Conservation (phyloP, 2,113 vertebrate species). For the Craseonycteris thonglongyai region DNA sequence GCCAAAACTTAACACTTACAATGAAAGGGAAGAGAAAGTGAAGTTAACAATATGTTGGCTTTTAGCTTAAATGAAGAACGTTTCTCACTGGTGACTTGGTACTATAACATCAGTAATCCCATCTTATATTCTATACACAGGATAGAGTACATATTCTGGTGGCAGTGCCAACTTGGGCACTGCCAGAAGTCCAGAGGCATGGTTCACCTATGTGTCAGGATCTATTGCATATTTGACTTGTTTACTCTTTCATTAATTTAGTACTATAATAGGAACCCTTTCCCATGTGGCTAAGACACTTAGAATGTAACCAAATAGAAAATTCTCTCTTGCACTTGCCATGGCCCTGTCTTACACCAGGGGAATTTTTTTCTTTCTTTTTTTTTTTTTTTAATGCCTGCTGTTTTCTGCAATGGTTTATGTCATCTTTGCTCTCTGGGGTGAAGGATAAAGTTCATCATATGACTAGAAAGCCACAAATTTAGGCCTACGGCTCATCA, state of each 20-base stretch:
- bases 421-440: not conserved
- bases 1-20: not conserved
- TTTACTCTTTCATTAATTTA: not conserved
- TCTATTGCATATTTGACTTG: not conserved
- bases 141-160: not conserved
- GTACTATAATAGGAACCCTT: not conserved
- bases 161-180: not conserved
- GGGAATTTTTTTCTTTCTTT: not conserved
- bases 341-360: not conserved
- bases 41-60: not conserved
- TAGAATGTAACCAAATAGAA: not conserved
- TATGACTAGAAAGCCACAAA: not conserved
- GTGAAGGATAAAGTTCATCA: not conserved
- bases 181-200: not conserved
- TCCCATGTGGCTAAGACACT: not conserved
- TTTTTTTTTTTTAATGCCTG: not conserved
- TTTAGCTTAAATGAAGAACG: conserved; percentile 20
- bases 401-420: not conserved
- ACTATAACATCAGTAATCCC: not conserved
- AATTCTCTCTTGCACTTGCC: not conserved
- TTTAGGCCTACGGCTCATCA: not conserved
- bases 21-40: not conserved
- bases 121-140: not conserved
- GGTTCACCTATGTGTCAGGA: not conserved
- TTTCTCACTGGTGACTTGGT: not conserved